phyloP scores from a whole-genome alignment of 2,888 invertebrate genomes.

The Prionchulus punctatus region DNA sequence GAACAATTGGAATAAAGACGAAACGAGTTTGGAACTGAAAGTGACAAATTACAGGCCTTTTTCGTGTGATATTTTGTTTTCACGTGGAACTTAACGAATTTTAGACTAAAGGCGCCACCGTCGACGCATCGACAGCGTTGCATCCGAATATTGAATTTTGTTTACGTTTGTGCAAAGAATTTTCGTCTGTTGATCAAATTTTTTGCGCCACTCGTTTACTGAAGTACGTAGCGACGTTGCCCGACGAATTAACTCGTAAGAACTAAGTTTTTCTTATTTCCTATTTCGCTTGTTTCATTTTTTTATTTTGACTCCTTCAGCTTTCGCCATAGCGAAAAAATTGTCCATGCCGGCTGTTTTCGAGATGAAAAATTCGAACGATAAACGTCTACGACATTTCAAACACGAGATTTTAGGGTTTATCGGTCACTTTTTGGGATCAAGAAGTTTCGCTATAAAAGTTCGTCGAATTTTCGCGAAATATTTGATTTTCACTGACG shows the following conservation, averaged over 20 bases:
- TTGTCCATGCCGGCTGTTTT: not conserved
- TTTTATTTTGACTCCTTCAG: not conserved
- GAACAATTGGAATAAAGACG: not conserved
- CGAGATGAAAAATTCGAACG: not conserved
- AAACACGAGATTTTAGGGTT: not conserved
- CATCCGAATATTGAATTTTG: not conserved
- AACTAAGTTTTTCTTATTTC: not conserved
- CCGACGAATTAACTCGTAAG: constrained; percentile 1
- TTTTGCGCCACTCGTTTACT: not conserved
- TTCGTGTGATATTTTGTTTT: no score
- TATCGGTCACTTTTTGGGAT: not conserved
- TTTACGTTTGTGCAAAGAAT: not conserved
- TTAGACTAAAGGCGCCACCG: no score
- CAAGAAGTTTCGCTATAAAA: not conserved
- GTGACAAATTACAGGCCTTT: not conserved
- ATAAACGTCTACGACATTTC: not conserved
- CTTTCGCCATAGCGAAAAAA: not conserved
- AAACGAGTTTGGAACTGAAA: not conserved
- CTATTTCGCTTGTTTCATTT: not conserved
- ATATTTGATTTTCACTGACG: no score
- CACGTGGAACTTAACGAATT: no score
- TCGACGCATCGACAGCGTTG: not conserved
- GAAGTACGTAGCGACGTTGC: not conserved
- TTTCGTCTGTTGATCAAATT: not conserved
- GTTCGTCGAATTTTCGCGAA: not conserved